Conservation (phyloP, 2,797 vertebrate species). For the Tangara arthus region DNA sequence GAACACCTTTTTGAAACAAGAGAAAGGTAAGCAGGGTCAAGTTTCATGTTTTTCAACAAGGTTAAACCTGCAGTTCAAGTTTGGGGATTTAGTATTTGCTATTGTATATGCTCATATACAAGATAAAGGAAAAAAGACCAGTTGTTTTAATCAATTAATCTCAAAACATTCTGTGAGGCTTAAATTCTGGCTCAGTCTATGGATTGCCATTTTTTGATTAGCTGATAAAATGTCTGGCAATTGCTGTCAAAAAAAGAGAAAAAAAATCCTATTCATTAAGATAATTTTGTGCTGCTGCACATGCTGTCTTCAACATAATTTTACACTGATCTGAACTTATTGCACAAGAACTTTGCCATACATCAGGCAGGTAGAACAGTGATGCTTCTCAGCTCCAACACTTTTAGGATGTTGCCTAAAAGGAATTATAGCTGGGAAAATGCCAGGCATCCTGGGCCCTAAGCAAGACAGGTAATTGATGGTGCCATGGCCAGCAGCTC, state of each 20-base stretch:
- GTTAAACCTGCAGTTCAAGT: neutral
- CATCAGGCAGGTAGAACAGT: neutral
- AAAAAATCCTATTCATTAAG: neutral
- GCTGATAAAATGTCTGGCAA: neutral
- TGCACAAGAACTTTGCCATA: neutral
- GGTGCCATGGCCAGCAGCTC: neutral
- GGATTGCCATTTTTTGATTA: neutral
- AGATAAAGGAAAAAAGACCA: neutral
- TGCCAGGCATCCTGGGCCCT: neutral
- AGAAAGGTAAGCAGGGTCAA: neutral
- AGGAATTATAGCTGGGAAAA: neutral
- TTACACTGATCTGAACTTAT: neutral
- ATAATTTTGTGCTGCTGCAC: neutral
- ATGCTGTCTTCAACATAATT: neutral
- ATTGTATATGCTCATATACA: neutral
- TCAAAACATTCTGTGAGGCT: neutral
- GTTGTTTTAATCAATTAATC: neutral
- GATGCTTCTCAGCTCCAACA: neutral
- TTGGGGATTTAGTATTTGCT: neutral
- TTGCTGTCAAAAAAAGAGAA: neutral
- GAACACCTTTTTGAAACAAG: neutral
- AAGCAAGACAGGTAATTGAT: neutral
- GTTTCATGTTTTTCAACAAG: neutral
- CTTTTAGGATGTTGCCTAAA: neutral
- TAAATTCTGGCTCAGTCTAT: neutral